Conservation (phyloP, 2,797 vertebrate genomes). For the Rhinatrema bivittatum region DNA sequence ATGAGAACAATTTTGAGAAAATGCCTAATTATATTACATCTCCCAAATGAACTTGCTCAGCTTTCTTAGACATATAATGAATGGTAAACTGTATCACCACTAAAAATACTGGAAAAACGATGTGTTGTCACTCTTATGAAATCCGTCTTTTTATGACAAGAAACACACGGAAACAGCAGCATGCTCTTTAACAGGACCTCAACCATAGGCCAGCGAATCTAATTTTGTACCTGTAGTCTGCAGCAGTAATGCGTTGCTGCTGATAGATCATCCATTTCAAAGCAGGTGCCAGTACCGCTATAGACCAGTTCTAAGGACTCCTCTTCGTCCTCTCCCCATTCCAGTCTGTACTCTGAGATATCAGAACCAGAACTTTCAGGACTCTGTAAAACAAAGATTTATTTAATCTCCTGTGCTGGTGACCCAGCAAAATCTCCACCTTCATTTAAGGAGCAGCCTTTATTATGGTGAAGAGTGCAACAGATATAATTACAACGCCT, state of each 20-base stretch:
- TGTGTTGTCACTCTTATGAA: not conserved
- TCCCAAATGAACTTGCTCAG: not conserved
- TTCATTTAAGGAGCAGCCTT: too few species aligned
- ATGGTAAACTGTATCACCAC: not conserved
- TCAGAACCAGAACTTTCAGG: constrained; percentile 84
- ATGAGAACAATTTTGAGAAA: not conserved
- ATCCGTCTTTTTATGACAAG: fast-evolving
- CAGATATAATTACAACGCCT: too few species aligned
- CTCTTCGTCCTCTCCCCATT: constrained; percentile 81
- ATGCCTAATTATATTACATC: not conserved
- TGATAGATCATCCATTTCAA: constrained; percentile 74
- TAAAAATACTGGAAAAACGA: not conserved
- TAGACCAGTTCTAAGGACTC: constrained; percentile 81
- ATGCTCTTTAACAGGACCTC: too few species aligned
- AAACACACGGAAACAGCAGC: not conserved
- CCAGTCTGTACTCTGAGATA: constrained; percentile 88
- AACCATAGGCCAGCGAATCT: too few species aligned
- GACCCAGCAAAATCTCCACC: too few species aligned
- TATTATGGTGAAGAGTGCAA: too few species aligned
- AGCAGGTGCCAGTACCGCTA: constrained; percentile 73
- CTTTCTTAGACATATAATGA: not conserved
- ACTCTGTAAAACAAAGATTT: constrained; percentile 62
- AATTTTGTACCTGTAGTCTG: constrained; percentile 84
- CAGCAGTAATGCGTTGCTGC: constrained; percentile 84
- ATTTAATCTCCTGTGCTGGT: too few species aligned